Evolutionary conservation across 1,140 invertebrate genomes (phyloP), one percentile per base, ranked within the genome.

Genomic region (Drosophila pandora): DNA sequence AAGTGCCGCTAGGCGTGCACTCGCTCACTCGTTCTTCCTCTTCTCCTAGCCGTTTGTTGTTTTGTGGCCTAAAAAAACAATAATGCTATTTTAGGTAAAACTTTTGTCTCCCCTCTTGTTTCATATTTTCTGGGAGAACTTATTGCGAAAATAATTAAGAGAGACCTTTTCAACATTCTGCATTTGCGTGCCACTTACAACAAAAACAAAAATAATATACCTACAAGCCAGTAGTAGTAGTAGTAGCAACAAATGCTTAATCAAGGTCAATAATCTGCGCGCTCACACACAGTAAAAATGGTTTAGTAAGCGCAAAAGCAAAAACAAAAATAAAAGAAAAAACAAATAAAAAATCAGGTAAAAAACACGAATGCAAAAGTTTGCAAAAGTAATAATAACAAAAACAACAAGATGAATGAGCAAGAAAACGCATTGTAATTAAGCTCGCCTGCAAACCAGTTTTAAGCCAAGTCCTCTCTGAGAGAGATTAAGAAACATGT

Each of bases 211-310:
- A 34, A 72, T 41, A 10, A 10, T 9, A 10, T 34, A 34, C 32
- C 32, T 5, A 28, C 10, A 8, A 53, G 43, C 23, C 50, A 61
- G 47, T 57, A 43, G 37, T 54, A 67, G 55, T 47, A 61, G 47
- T 57, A 48, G 37, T 54, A 67, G 55, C 68, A 77, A 76, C 58
- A 79, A 74, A 72, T 74, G 56, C 71, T 88, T 73, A 74, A 88
- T 84, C 83, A 88, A 88, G 83, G 83, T 88, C 83, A 88, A 88
- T 88, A 88, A 88, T 88, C 83, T 88, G 64, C 45, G 53, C 39
- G 67, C 61, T 58, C 58, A 57, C 77, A 76, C 77, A 72, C 53
- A 45, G 39, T n/a, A 64, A 69, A 70, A 87, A 77, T 79, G 78
- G 70, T 68, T 87, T 80, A 85, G 83, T 78, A 75, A 78, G 62